Evolutionary conservation across 2,113 vertebrate genomes (phyloP), one percentile per base, ranked within the genome.

Genomic region (Synodontis membranacea): DNA sequence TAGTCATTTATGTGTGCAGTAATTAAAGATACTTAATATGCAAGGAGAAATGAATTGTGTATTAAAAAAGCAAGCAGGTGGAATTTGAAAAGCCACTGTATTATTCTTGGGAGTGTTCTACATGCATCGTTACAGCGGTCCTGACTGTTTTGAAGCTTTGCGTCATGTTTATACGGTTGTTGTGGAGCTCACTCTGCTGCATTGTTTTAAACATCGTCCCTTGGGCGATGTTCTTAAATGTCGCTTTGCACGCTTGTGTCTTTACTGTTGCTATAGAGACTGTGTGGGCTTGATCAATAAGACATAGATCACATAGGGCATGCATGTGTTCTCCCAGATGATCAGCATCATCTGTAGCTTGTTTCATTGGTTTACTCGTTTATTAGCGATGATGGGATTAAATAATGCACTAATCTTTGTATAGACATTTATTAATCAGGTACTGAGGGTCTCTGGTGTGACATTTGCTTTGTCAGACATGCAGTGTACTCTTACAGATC

Each of bases 221-320:
- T 76, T 39, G 75, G 89, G 86, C 76, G 54, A 82, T 37, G 82
- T 78, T 84, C 81, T 83, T 86, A 86, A 88, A 88, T 70, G 89
- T 90, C 81, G 82, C 87, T 82, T 82, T 88, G 81, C 87, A 88
- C 82, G 5, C 75, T 68, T 80, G 75, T 83, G 84, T 87, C 78
- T 84, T 62, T 88, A 85, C 78, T 88, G 89, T 89, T 88, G 87
- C 89, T 89, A 88, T 89, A 88, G 86, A 86, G 81, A 89, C 84
- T 58, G 80, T 85, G 88, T 83, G 80, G 84, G 79, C 82, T 84
- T 85, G 88, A 87, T 88, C 89, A 89, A 88, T 89, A 86, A 84
- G 82, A 52, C 79, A 83, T 56, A 70, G 86, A 84, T 88, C 84
- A 88, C 83, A 86, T 72, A 75, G 81, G 48, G 84, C 89, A 81